A percentile compares a stretch with the other conserved stretches of the same genome.
These are phyloP conservation scores for Pangasius djambal DNA, from an alignment of 2,797 vertebrate genomes.

Conservation along the genomic window DNA sequence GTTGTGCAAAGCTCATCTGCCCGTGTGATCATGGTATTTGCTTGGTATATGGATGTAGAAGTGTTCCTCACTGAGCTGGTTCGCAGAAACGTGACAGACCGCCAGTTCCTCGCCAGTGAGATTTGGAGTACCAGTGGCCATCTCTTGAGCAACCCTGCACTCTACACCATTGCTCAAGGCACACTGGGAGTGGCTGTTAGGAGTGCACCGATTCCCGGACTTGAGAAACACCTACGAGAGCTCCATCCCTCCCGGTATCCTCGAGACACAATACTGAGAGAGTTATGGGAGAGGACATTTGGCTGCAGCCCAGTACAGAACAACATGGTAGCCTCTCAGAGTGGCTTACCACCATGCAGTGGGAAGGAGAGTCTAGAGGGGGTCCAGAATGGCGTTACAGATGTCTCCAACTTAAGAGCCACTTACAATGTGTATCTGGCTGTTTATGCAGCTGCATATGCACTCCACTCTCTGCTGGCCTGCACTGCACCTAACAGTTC, in stretches of 20 bases:
- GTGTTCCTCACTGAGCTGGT: slow-evolving; percentile 69
- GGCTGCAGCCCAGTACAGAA: slow-evolving; percentile 58
- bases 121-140: slow-evolving; percentile 74
- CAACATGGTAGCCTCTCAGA: slow-evolving; percentile 28
- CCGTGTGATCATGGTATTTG: slow-evolving; percentile 73
- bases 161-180: slow-evolving; percentile 66
- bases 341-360: slow-evolving; percentile 60
- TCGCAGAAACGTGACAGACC: slow-evolving; percentile 69
- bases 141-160: slow-evolving; percentile 61
- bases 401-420: slow-evolving; percentile 70
- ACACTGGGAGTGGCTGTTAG: slow-evolving; percentile 77
- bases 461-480: slow-evolving; percentile 70
- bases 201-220: slow-evolving; percentile 69
- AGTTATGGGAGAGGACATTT: slow-evolving; percentile 73
- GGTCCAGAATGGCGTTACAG: slow-evolving; percentile 65
- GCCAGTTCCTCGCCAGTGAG: slow-evolving; percentile 77
- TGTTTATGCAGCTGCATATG: slow-evolving; percentile 73
- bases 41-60: slow-evolving; percentile 72
- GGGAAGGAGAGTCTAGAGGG: slow-evolving; percentile 67
- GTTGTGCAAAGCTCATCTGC: slow-evolving; percentile 71
- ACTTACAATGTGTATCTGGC: slow-evolving; percentile 76
- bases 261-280: slow-evolving; percentile 61
- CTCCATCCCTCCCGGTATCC: slow-evolving; percentile 66
- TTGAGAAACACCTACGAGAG: slow-evolving; percentile 65
- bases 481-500: slow-evolving; percentile 56